These are phyloP conservation scores for Lasioglossum pauxillum DNA, from an alignment of 2,888 invertebrate genomes.

Conservation along the genomic window DNA sequence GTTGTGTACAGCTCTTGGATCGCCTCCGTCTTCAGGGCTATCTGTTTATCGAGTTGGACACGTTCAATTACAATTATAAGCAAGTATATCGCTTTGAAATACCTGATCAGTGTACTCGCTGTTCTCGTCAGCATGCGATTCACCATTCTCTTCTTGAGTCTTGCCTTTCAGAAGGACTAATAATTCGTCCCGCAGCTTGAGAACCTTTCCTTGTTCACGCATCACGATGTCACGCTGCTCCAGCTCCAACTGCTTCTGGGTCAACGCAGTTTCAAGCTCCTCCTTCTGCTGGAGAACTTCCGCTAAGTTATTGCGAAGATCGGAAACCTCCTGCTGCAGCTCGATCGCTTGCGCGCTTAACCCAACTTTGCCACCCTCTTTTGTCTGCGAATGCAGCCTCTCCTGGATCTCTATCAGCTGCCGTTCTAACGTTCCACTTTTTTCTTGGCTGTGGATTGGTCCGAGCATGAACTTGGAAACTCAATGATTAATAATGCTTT, in stretches of 20 bases:
- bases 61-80: background rate
- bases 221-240: conserved; percentile 87
- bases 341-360: conserved; percentile 69
- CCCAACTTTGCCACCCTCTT: conserved; percentile 68
- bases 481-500: background rate
- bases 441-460: conserved; percentile 69
- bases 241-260: conserved; percentile 86
- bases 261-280: conserved; percentile 85
- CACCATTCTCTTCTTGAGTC: conserved; percentile 82
- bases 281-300: conserved; percentile 85
- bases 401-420: conserved; percentile 70
- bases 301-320: conserved; percentile 84
- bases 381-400: conserved; percentile 64
- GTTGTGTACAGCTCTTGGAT: conserved; percentile 86
- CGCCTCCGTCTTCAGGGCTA: conserved; percentile 85
- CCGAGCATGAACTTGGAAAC: background rate
- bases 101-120: conserved; percentile 64
- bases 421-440: conserved; percentile 67
- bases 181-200: conserved; percentile 88
- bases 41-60: conserved; percentile 80
- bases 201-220: conserved; percentile 87
- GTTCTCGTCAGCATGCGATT: conserved; percentile 56
- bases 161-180: conserved; percentile 87
- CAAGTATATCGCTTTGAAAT: background rate
- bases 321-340: conserved; percentile 84